These are phyloP conservation scores for Allophyes oxyacanthae DNA, from an alignment of 2,888 invertebrate species.

Conservation along the genomic window DNA sequence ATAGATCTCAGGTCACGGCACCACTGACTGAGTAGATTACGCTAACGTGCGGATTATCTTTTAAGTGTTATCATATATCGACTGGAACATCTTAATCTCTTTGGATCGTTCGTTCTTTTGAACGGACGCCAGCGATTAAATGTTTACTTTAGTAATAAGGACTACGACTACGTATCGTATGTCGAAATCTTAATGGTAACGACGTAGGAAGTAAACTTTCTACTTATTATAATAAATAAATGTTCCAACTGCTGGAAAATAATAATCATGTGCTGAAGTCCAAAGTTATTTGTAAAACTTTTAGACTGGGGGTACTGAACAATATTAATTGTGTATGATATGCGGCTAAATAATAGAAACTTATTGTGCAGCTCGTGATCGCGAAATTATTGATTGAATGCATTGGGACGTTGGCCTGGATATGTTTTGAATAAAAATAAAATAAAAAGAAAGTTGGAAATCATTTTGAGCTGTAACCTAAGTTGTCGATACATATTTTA, in stretches of 20 bases:
- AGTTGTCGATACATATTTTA: slow-evolving; percentile 32
- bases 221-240: slow-evolving; percentile 19
- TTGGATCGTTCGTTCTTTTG: slow-evolving; percentile 42
- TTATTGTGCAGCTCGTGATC: slow-evolving; percentile 26
- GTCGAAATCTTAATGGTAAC: slow-evolving; percentile 8
- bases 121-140: slow-evolving; percentile 33
- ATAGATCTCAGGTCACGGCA: slow-evolving; percentile 36
- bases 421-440: slow-evolving; percentile 2
- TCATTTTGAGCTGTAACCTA: slow-evolving; percentile 13
- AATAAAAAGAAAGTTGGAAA: slow-evolving; percentile 11
- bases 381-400: slow-evolving; percentile 28
- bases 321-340: slow-evolving; percentile 22
- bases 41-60: slow-evolving; percentile 33
- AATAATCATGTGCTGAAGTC: slow-evolving; percentile 32
- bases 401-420: slow-evolving; percentile 43
- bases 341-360: not conserved
- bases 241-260: slow-evolving; percentile 18
- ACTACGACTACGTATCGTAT: slow-evolving; percentile 30
- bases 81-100: slow-evolving; percentile 34
- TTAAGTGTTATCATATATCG: slow-evolving; percentile 41
- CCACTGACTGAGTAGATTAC: slow-evolving; percentile 53
- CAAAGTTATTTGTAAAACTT: slow-evolving; percentile 33
- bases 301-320: slow-evolving; percentile 36
- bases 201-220: slow-evolving; percentile 34
- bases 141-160: slow-evolving; percentile 44